Conservation (phyloP, 2,113 vertebrate species). For the Fulica atra region DNA sequence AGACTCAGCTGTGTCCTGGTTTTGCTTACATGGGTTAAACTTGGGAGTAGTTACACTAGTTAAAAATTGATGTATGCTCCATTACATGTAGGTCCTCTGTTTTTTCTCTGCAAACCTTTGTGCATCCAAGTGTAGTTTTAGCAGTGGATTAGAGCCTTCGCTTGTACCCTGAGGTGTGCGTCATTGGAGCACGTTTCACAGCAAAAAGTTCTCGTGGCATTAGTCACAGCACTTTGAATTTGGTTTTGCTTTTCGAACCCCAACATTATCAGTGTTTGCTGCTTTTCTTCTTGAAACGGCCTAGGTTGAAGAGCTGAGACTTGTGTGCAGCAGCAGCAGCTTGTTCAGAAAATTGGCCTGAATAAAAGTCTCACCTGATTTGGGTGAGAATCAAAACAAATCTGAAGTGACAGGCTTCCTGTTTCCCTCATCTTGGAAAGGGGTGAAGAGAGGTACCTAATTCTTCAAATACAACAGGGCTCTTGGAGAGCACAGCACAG, state of each 20-base stretch:
- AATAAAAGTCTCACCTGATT: not conserved
- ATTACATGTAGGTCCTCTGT: not conserved
- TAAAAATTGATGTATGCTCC: not conserved
- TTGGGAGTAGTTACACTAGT: not conserved
- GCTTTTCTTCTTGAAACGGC: constrained; percentile 8
- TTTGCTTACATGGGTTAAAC: not conserved
- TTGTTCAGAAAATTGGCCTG: not conserved
- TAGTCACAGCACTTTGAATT: not conserved
- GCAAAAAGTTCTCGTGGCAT: not conserved
- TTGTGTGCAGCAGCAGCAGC: not conserved
- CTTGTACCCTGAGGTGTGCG: not conserved
- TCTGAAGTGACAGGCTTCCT: not conserved
- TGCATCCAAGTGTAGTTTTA: not conserved
- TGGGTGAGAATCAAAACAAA: constrained; percentile 17
- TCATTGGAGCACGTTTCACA: not conserved
- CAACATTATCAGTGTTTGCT: not conserved
- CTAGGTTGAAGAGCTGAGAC: not conserved
- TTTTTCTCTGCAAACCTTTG: not conserved
- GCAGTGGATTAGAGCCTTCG: not conserved
- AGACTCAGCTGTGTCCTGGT: not conserved
- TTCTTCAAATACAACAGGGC: not conserved
- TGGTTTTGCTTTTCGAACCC: not conserved
- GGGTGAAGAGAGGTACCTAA: not conserved
- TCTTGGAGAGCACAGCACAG: not conserved
- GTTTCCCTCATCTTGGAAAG: not conserved